phyloP scores from a whole-genome alignment of 2,113 vertebrate genomes.

The Hydrochoerus hydrochaeris region DNA sequence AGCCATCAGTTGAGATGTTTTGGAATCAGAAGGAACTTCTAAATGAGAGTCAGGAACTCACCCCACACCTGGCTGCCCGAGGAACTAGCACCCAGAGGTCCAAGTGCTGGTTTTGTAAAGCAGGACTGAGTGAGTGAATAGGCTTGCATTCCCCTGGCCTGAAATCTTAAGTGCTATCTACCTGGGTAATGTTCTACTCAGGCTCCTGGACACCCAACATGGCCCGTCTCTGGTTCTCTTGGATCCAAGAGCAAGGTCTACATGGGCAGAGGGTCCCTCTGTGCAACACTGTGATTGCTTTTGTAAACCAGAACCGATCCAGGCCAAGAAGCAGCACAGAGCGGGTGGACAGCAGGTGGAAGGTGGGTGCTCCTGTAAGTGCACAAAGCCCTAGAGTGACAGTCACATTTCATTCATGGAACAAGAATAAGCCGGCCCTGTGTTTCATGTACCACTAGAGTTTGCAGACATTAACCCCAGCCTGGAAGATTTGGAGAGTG shows the following conservation, averaged over 20 bases:
- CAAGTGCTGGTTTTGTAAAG: not conserved
- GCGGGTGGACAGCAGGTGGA: not conserved
- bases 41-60: not conserved
- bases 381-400: not conserved
- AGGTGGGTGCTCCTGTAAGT: not conserved
- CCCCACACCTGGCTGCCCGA: not conserved
- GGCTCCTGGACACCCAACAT: not conserved
- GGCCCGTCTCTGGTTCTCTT: not conserved
- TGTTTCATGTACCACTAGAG: not conserved
- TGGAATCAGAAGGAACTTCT: not conserved
- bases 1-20: not conserved
- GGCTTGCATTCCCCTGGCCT: not conserved
- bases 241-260: not conserved
- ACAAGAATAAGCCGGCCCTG: not conserved
- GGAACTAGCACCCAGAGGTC: not conserved
- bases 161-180: not conserved
- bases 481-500: not conserved
- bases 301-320: not conserved
- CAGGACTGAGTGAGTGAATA: not conserved
- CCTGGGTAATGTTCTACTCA: not conserved
- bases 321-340: not conserved
- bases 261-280: rapidly evolving
- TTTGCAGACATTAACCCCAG: not conserved
- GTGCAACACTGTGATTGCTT: not conserved
- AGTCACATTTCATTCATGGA: not conserved